Base-by-base conservation (phyloP, 2,113 vertebrate species). In the Dromaius novaehollandiae region DNA sequence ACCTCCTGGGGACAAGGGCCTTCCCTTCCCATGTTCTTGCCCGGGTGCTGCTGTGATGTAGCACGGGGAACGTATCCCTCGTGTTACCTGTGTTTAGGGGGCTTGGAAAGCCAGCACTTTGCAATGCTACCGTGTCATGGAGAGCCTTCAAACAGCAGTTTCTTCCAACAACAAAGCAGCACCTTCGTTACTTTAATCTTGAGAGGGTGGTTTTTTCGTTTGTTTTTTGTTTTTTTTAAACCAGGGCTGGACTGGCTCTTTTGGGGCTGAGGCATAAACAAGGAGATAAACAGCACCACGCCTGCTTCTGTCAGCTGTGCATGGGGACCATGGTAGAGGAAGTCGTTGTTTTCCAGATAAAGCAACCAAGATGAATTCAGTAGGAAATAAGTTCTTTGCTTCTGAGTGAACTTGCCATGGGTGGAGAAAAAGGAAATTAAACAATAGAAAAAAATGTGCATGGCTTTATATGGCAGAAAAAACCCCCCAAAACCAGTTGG, bases 361-460 rank as follows among this genome's bases (percentile, higher is more conserved):
- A 97, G 96, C 88, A 97, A 71, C 28, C 42, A 73, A 51, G 81
- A 94, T 6, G 50, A 77, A 94, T 95, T 95, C 95, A 92, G 22
- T 92, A 96, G 95, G 96, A 96, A 97, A 85, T 93, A 96, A 96
- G 97, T 94, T 96, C 71, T 75, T 95, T 4, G 75, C 83, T 97
- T 96, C 84, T 92, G 38, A 95, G 90, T 86, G 96, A 96, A 93
- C 84, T 96, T 96, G 86, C 61, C 0, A 32, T 96, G 95, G 94
- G 95, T 94, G 89, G 95, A 93, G 95, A 82, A 96, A 90, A 90
- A 97, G 95, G 90, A 97, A 97, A 98, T 97, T 96, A 96, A 98
- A 98, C 90, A 90, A 92, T 95, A 96, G 94, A 71, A 83, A 92
- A 73, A 94, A 95, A 86, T 6, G 25, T 88, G 85, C 0, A 0